Evolutionary conservation across 1,140 invertebrate species (phyloP), one percentile per base, ranked within the genome.

Genomic region (Globodera ellingtonae): DNA sequence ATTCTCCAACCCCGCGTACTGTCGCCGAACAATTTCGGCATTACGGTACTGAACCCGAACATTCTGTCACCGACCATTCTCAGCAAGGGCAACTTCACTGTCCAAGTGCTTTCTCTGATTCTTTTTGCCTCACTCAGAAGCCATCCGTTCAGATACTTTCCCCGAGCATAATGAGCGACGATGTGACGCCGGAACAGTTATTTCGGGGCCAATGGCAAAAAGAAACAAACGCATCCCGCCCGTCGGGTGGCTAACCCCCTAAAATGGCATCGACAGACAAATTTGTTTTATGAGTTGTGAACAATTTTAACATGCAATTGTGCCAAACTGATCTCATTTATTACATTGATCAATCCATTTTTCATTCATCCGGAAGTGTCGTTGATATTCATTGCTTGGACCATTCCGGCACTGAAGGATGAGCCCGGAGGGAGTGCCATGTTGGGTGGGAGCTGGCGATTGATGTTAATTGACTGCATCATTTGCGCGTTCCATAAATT

Each of bases 1-100:
- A 47, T 83, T 24, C 21, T 82, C 8, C 13, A 48, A 35, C 79
- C 80, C 35, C 47, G 80, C 24, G 80, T 81, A 7, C 50, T 81
- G 6, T 81, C 80, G 4, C 80, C 80, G 13, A 69, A 15, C 24
- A 81, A 73, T 59, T 81, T 81, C 72, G 78, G 65, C 48, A 65
- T 82, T 59, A 70, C 81, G 8, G 81, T 82, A 18, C 72, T 82
- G 48, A 83, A 70, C 67, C 81, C 81, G 3, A 83, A 71, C 46
- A 83, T 82, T 62, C 48, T 83, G 44, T 82, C 81, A 18, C 79
- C 81, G 15, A 59, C 13, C n/a, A 73, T 82, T 24, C 65, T 82
- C n/a, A 82, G 81, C 62, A 82, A 83, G 52, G 81, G 81, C 47
- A 83, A 82, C 72, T 83, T 82, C 66, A 82, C 73, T n/a, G 81